Evolutionary conservation across 2,888 invertebrate species (phyloP), one percentile per base, ranked within the genome.

Genomic region (Caenorhabditis plicata): DNA sequence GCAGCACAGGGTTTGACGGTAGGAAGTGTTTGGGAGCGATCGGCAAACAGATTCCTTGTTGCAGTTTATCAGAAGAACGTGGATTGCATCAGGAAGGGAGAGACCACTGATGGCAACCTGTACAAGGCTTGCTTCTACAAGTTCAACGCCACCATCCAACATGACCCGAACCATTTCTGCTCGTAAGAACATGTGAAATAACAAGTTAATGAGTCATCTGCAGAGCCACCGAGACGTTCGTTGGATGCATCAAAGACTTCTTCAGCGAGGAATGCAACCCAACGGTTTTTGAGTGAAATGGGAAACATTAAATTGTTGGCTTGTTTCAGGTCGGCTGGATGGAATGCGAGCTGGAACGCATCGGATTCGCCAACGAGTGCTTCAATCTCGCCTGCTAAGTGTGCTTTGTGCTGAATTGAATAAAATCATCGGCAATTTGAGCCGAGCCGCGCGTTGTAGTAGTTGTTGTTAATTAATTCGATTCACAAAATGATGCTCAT

Each of bases 331-430:
- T 58, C 20, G 70, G 67, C 22, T 70, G 70, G 70, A 55, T 64
- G 50, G 44, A 62, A 20, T 70, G 70, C 31, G 70, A 70, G 39
- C 36, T 56, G 31, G 67, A 65, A 36, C 51, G 70, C n/a, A 47
- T 70, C 31, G 70, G 67, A 31, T 70, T 60, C 43, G 70, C 67
- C 25, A 50, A 56, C 32, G 65, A 67, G 42, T 70, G 70, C 27
- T 61, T 55, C 23, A 50, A 53, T 22, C 32, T 70, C 7, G 38
- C 48, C 1, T 70, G 70, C 27, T 47, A 23, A 47, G 46, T 25
- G 17, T 7, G 27, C 17, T 40, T 20, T 20, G 19, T 25, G n/a
- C n/a, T n/a, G n/a, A n/a, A n/a, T n/a, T n/a, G n/a, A n/a, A n/a
- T n/a, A n/a, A n/a, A n/a, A n/a, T n/a, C n/a, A n/a, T n/a, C n/a